These are phyloP conservation scores for Epinotia brunnichana DNA, from an alignment of 2,888 invertebrate genomes.

Conservation along the genomic window DNA sequence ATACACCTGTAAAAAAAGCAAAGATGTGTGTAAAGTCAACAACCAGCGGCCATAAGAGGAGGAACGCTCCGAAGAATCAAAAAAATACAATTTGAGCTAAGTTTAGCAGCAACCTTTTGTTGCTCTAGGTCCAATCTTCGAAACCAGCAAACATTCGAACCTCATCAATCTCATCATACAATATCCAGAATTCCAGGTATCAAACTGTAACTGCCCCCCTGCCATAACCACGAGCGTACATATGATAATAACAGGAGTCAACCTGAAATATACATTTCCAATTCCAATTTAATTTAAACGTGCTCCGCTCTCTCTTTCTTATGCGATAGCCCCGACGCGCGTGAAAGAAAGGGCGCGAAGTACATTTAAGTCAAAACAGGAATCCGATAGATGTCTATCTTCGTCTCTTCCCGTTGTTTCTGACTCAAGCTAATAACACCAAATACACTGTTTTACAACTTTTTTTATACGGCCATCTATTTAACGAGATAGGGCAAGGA, in stretches of 20 bases:
- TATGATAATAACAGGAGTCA: background rate
- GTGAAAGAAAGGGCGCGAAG: background rate
- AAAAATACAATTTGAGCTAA: too few species aligned
- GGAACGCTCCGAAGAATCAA: too few species aligned
- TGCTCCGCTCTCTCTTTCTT: background rate
- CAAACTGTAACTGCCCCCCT: background rate
- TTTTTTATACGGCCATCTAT: conserved; percentile 48
- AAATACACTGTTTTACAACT: conserved; percentile 47
- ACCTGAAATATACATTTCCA: background rate
- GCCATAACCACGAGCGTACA: conserved; percentile 8
- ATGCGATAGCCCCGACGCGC: background rate
- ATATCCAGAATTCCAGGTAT: background rate
- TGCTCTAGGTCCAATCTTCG: too few species aligned
- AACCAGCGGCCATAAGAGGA: too few species aligned
- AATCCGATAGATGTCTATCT: background rate
- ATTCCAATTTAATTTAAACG: background rate
- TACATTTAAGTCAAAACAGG: background rate
- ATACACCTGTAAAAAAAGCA: too few species aligned
- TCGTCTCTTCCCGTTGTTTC: conserved; percentile 43
- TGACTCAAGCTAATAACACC: conserved; percentile 44
- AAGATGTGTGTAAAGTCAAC: too few species aligned
- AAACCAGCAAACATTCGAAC: background rate
- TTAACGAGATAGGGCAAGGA: conserved; percentile 46
- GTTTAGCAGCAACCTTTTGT: too few species aligned
- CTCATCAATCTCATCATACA: background rate